Base-by-base conservation (phyloP, 2,797 vertebrate species). In the Cottoperca gobio region DNA sequence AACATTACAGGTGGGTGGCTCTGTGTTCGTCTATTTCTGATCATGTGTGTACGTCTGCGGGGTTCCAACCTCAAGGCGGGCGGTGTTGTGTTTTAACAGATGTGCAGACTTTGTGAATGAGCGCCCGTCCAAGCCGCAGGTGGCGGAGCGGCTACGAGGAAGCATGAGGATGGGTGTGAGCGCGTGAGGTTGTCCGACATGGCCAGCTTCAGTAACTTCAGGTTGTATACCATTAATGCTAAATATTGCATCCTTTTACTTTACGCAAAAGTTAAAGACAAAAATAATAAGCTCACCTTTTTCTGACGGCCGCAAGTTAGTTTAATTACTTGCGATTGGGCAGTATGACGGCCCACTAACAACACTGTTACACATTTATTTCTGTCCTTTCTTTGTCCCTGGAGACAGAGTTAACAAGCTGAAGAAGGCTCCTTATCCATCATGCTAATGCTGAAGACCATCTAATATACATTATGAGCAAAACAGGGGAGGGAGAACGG, bases 61-160 rank as follows among this genome's bases (percentile, higher is more conserved):
- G 52, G 46, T 28, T 67, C 65, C 65, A 23, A 12, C 68, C 72
- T 60, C 45, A 14, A 0, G 46, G 49, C 23, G 13, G 24, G 54
- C 48, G 9, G 62, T 5, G 57, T 13, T 42, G 60, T 80, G 79
- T 87, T 86, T 83, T 55, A 82, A 89, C 89, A 86, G 85, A 80
- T 81, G 87, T 23, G 52, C 39, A 8, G 19, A 73, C 43, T 86
- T 80, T 59, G 59, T 85, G 79, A 85, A 76, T 60, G 86, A 58
- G 45, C 0, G 26, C 7, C 49, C 4, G 46, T 33, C 70, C 37
- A 10, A 78, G 53, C 70, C 68, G 26, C 66, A 73, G 73, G 83
- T 78, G 75, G 71, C 4, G 24, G n/a, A 21, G 7, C 6, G 0
- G n/a, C 7, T 3, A 37, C 16, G 49, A 61, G 45, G 52, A 40